Base-by-base conservation (phyloP, 2,888 invertebrate genomes). In the Cybosia mesomella region DNA sequence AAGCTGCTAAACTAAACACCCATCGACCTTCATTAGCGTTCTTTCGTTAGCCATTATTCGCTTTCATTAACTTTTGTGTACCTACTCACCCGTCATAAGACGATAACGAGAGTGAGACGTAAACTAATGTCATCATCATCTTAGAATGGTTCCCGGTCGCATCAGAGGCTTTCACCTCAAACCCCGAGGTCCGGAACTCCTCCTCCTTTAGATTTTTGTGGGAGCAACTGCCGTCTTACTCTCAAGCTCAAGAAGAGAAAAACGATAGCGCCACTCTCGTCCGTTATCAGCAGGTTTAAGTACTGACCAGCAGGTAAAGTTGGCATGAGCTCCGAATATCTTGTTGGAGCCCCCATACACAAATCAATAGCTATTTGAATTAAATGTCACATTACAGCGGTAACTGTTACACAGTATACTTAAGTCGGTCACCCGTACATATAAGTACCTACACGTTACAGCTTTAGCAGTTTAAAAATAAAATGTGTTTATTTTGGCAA, bases 401-500 rank as follows among this genome's bases (percentile, higher is more conserved):
- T 49, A 61, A 28, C 58, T 58, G 68, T 68, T 53, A 71, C 63
- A 67, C 18, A 71, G 69, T 66, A 66, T 58, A 70, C 66, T 28
- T 49, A 69, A 10, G 22, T 79, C 62, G 77, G 80, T 77, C 49
- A 49, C 1, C 18, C 72, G 24, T 28, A 28, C 28, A 28, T 62
- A n/a, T 49, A 49, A 49, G 49, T 49, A n/a, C n/a, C 68, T 70
- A 74, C 10, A 71, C 55, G 39, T 67, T 53, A 71, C 59, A 64
- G 64, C 74, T 72, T 49, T 9, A 68, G 67, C 60, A 49, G 39
- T 72, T 71, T 80, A 80, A 76, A 85, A 84, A 84, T 83, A 83
- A 61, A 65, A 58, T 66, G 57, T 77, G 82, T 83, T 82, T 82
- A 80, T 83, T 85, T 85, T 81, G 79, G 83, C 76, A 78, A 74